Base-by-base conservation (phyloP, 2,888 invertebrate species). In the Celastrina argiolus region DNA sequence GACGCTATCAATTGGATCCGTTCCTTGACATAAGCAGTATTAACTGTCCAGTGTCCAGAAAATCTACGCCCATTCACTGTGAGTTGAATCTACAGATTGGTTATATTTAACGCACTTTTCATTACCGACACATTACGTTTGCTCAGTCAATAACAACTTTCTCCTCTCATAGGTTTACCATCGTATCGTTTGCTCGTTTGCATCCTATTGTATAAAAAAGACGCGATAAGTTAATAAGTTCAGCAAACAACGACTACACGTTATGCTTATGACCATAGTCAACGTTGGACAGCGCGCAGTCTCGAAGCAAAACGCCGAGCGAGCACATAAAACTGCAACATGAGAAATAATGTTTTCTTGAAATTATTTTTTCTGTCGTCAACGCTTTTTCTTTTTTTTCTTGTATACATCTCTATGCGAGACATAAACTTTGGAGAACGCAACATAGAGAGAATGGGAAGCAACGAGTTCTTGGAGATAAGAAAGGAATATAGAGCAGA, bases 111-210 rank as follows among this genome's bases (percentile, higher is more conserved):
- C n/a, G n/a, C n/a, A n/a, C n/a, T n/a, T n/a, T n/a, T n/a, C n/a
- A n/a, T n/a, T n/a, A n/a, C n/a, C n/a, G n/a, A n/a, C n/a, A n/a
- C n/a, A n/a, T n/a, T n/a, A n/a, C n/a, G n/a, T n/a, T n/a, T n/a
- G n/a, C n/a, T n/a, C n/a, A n/a, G n/a, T n/a, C n/a, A n/a, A n/a
- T n/a, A n/a, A n/a, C n/a, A n/a, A n/a, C n/a, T n/a, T n/a, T n/a
- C n/a, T n/a, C n/a, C n/a, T 26, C 42, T 10, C 26, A n/a, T 28
- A 42, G 12, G n/a, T 28, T 26, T 14, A 51, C 56, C 14, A 56
- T 56, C 56, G 26, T 59, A 65, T 69, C 14, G n/a, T 26, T 56
- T 28, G 7, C 56, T 56, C n/a, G 26, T 56, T 56, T 26, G 26
- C 12, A 3, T 51, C 10, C 3, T 26, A 56, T 28, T 26, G 2